Evolutionary conservation across 1,140 invertebrate species (phyloP).

Genomic region (Heterodera carotae): DNA sequence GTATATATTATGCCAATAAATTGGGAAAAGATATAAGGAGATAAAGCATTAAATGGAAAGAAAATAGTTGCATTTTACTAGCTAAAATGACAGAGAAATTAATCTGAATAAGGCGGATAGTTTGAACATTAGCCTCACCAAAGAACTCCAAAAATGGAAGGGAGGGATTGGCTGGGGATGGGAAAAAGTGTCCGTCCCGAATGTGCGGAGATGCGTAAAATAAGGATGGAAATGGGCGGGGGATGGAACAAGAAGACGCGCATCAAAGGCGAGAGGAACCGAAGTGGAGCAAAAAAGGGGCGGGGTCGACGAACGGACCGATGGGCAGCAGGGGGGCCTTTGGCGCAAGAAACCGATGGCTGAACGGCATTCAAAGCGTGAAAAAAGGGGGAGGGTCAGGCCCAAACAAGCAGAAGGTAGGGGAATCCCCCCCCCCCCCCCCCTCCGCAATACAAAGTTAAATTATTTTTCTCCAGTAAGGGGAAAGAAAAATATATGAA

Average conservation of each 20-base stretch:
- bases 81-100: too few species aligned
- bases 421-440: too few species aligned
- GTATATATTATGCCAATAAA: not conserved
- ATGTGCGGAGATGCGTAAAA: constrained; percentile 14
- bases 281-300: not conserved
- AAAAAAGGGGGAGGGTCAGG: too few species aligned
- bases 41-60: not conserved
- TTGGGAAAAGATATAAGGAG: not conserved
- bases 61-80: not conserved
- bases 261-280: not conserved
- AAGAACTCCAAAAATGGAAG: not conserved
- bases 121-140: not conserved
- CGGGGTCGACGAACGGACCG: not conserved
- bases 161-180: not conserved
- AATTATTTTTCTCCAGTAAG: too few species aligned
- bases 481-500: too few species aligned
- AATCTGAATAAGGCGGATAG: too few species aligned
- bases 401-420: too few species aligned
- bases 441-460: too few species aligned
- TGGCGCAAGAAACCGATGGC: too few species aligned
- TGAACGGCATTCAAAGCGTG: not conserved
- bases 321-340: too few species aligned
- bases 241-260: too few species aligned
- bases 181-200: constrained; percentile 1
- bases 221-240: not conserved